A percentile compares a stretch with the other conserved stretches of the same genome.
These are phyloP conservation scores for Florisuga fusca DNA, from an alignment of 2,797 vertebrate species.

Conservation along the genomic window DNA sequence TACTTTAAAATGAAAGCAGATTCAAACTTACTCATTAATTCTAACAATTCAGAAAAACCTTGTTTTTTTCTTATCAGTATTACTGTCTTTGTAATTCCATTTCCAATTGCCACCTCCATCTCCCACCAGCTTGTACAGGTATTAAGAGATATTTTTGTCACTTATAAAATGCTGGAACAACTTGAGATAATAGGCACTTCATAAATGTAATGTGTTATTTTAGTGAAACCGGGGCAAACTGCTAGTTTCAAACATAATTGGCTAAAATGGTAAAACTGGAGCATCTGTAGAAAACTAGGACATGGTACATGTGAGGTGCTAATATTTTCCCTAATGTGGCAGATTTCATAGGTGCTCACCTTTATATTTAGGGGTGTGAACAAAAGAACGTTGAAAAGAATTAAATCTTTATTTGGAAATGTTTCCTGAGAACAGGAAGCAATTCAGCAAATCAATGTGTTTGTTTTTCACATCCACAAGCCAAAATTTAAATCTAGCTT, in stretches of 20 bases:
- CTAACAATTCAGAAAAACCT: neutral
- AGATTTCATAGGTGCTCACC: neutral
- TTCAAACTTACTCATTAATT: neutral
- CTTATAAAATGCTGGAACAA: conserved; percentile 29
- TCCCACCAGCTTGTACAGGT: neutral
- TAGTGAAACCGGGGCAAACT: conserved; percentile 66
- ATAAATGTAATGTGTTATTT: conserved; percentile 47
- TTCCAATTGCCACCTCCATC: neutral
- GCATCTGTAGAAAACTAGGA: neutral
- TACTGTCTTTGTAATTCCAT: neutral
- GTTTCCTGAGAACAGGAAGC: conserved; percentile 38
- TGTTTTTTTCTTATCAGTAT: neutral
- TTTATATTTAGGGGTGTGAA: neutral
- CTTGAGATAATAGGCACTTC: conserved; percentile 32
- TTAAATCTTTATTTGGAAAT: conserved; percentile 8
- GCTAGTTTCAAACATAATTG: conserved; percentile 59
- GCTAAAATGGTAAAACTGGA: conserved; percentile 53
- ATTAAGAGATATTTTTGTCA: conserved; percentile 22
- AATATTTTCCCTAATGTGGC: conserved; percentile 42
- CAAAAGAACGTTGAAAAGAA: neutral
- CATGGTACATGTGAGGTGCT: neutral
- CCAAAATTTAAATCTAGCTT: conserved; percentile 62
- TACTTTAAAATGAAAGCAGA: neutral
- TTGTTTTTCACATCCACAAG: conserved; percentile 53
- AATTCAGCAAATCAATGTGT: neutral